A percentile compares a stretch with the other conserved stretches of the same genome.
Evolutionary conservation across 2,797 vertebrate species (phyloP).

Genomic region (Melanotaenia nigrans): DNA sequence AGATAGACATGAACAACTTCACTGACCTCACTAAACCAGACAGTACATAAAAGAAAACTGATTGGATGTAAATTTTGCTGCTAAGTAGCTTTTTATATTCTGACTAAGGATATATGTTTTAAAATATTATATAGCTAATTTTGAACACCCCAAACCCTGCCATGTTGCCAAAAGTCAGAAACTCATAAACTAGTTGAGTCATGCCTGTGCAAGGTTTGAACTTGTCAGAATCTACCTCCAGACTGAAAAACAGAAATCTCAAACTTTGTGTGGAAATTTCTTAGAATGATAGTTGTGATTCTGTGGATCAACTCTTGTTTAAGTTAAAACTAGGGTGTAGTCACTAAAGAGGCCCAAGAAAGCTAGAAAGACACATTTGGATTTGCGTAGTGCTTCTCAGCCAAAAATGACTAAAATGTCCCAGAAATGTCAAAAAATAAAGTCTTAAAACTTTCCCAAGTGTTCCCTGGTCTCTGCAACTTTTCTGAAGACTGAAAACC

Average conservation of each 20-base stretch:
- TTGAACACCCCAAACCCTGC: no score
- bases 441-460: conserved; percentile 43
- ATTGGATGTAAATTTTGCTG: no score
- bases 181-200: background rate
- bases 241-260: no score
- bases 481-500: conserved; percentile 18
- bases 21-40: no score
- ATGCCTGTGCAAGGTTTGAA: background rate
- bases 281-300: background rate
- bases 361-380: background rate
- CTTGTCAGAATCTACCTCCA: background rate
- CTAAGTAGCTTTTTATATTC: no score
- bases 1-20: no score
- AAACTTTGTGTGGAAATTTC: background rate
- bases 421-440: conserved; percentile 56
- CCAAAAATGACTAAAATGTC: conserved; percentile 38
- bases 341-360: background rate
- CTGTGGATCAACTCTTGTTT: background rate
- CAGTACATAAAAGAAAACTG: no score
- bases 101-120: no score
- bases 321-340: background rate
- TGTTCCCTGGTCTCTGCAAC: background rate
- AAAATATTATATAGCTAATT: no score
- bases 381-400: conserved; percentile 18
- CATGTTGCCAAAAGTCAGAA: background rate